Evolutionary conservation across 2,888 invertebrate genomes (phyloP).

Genomic region (Dugesia japonica): DNA sequence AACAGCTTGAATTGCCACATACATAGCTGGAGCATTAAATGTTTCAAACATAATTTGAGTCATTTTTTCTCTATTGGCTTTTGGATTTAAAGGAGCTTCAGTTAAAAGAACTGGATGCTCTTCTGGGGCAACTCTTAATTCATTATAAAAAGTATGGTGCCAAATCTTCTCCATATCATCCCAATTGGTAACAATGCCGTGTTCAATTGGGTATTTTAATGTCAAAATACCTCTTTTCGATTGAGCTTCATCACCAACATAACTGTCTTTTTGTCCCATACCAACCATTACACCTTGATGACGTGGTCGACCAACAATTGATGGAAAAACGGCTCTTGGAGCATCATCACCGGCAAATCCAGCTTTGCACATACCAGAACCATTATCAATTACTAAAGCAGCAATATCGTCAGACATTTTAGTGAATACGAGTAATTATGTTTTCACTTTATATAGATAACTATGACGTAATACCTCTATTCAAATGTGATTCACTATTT

Average conservation of each 20-base stretch:
- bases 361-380: not conserved
- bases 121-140: constrained; percentile 53
- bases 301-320: not conserved
- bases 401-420: not conserved
- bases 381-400: constrained; percentile 21
- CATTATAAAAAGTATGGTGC: constrained; percentile 47
- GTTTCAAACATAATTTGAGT: constrained; percentile 54
- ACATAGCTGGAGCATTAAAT: constrained; percentile 63
- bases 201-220: constrained; percentile 52
- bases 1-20: constrained; percentile 76
- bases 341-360: not conserved
- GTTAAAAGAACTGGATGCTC: constrained; percentile 69
- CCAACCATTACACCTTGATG: not conserved
- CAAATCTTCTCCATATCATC: constrained; percentile 51
- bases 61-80: constrained; percentile 85
- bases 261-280: constrained; percentile 78
- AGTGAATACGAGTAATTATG: too few species aligned
- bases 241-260: constrained; percentile 87
- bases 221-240: constrained; percentile 56
- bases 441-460: too few species aligned
- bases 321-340: not conserved
- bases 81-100: constrained; percentile 76
- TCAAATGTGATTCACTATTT: too few species aligned
- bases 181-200: constrained; percentile 52
- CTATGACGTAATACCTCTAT: too few species aligned